Evolutionary conservation across 2,888 invertebrate genomes (phyloP).

Genomic region (Ashinkailepas kermadecensis): DNA sequence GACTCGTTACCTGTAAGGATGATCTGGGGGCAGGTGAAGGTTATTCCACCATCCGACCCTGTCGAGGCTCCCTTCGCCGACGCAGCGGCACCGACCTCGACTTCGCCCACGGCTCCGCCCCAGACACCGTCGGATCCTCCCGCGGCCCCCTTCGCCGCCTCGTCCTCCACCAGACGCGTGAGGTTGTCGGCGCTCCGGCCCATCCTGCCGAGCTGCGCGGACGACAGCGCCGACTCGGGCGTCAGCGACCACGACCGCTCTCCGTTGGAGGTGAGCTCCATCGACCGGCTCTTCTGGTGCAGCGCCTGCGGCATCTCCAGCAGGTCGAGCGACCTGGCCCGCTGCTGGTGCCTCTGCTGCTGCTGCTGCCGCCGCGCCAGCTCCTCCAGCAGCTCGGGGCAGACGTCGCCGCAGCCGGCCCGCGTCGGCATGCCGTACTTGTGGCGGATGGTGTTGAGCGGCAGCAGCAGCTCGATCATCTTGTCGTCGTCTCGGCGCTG

Average conservation of each 20-base stretch:
- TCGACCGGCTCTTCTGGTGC: background rate
- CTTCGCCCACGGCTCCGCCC: too few relatives aligned
- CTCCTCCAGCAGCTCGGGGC: background rate
- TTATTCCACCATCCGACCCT: too few relatives aligned
- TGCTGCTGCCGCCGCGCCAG: background rate
- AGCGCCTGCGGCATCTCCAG: background rate
- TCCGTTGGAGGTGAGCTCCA: background rate
- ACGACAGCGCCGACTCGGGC: background rate
- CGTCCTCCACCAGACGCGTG: background rate
- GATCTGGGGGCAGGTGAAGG: too few relatives aligned
- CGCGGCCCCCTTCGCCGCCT: too few relatives aligned
- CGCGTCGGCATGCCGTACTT: conserved; percentile 4
- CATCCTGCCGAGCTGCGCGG: background rate
- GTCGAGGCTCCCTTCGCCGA: too few relatives aligned
- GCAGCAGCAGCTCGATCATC: conserved; percentile 30
- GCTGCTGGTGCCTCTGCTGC: background rate
- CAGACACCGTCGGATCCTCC: too few relatives aligned
- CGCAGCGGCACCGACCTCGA: too few relatives aligned
- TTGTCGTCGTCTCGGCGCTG: conserved; percentile 33
- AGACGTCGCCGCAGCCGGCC: background rate
- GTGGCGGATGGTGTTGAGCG: conserved; percentile 30
- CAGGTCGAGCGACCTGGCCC: background rate
- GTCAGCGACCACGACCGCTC: background rate
- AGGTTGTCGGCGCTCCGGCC: background rate
- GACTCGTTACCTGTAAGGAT: too few relatives aligned